Evolutionary conservation across 2,888 invertebrate genomes (phyloP), one percentile per base, ranked within the genome.

Genomic region (Diplolepis rosae): DNA sequence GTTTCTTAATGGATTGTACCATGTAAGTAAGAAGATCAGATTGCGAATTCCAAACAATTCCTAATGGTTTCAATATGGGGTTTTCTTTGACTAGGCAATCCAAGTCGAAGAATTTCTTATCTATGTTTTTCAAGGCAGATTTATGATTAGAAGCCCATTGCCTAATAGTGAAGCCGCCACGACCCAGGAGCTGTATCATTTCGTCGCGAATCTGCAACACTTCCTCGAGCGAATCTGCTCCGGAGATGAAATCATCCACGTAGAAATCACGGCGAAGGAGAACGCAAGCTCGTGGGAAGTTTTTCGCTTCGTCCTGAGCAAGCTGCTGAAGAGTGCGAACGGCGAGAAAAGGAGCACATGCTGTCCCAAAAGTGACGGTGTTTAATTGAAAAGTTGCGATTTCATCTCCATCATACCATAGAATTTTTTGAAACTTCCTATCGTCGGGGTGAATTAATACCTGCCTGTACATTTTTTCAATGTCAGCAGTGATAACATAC

Each of bases 381-480:
- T 72, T 76, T 18, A 83, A 45, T n/a, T 66, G 50, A 48, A 76
- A 81, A 0, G 67, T 50, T 3, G 80, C 24, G 1, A 70, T 72
- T 5, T 76, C 70, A 1, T 71, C 27, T 54, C 70, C 9, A 69
- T 39, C n/a, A 1, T 80, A 66, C 82, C 82, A 84, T 0, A 83
- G 39, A n/a, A 80, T n/a, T 82, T 30, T 79, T 32, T n/a, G 83
- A 80, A n/a, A 74, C 80, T 48, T 79, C 69, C n/a, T n/a, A n/a
- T n/a, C n/a, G n/a, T n/a, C n/a, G n/a, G n/a, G n/a, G n/a, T n/a
- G n/a, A n/a, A n/a, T n/a, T n/a, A n/a, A n/a, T n/a, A n/a, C n/a
- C n/a, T n/a, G n/a, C n/a, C n/a, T n/a, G n/a, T n/a, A n/a, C 79
- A 85, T 85, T 70, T 83, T 77, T 4, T 71, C 69, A n/a, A 87